Evolutionary conservation across 2,888 invertebrate genomes (phyloP).

Genomic region (Sipha maydis): DNA sequence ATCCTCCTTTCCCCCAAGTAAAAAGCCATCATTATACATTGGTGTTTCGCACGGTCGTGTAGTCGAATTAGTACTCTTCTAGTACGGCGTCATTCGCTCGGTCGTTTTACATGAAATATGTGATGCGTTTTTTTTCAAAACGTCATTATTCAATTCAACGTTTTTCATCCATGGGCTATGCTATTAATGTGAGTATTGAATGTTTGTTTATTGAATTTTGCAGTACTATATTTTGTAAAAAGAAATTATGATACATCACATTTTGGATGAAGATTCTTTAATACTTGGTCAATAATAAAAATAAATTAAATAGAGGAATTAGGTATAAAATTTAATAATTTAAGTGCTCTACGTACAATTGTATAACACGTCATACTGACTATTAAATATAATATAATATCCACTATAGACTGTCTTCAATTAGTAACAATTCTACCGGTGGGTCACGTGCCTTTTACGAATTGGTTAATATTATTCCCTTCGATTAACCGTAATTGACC

Average conservation of each 20-base stretch:
- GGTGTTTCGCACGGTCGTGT: slow-evolving; percentile 23
- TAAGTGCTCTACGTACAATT: background rate
- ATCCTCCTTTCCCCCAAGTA: slow-evolving; percentile 26
- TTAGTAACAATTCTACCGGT: slow-evolving; percentile 48
- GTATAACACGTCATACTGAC: background rate
- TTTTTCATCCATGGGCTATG: background rate
- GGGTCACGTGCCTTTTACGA: slow-evolving; percentile 43
- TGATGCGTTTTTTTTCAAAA: background rate
- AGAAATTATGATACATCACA: background rate
- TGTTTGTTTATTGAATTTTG: background rate
- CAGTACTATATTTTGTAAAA: background rate
- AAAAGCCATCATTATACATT: background rate
- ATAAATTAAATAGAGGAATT: too few relatives aligned
- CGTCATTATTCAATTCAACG: background rate
- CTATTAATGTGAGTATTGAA: slow-evolving; percentile 4
- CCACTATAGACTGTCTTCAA: slow-evolving; percentile 20
- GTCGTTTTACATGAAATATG: background rate
- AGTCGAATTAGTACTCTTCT: slow-evolving; percentile 36
- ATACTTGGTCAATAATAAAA: background rate
- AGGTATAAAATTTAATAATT: background rate
- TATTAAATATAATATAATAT: slow-evolving; percentile 36
- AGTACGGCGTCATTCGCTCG: background rate
- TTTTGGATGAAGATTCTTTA: background rate
- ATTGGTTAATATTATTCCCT: slow-evolving; percentile 50
- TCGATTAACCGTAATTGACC: slow-evolving; percentile 59